A percentile compares a stretch with the other conserved stretches of the same genome.
phyloP scores from a whole-genome alignment of 2,888 invertebrate genomes.

The Euclidia mi region DNA sequence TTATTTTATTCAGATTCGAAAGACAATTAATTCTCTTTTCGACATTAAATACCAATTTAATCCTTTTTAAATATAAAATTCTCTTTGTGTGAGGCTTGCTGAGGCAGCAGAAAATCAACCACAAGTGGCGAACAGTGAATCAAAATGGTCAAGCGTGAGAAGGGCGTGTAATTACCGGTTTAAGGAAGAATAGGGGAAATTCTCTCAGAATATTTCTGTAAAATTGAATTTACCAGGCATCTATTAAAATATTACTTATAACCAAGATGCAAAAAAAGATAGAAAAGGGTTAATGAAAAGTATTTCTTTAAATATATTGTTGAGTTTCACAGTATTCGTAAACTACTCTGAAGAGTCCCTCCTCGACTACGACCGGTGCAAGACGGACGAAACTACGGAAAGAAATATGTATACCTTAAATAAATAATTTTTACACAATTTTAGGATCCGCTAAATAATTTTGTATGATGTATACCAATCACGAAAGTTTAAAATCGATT shows the following conservation, averaged over 20 bases:
- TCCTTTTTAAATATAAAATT: slow-evolving; percentile 47
- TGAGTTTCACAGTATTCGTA: no score
- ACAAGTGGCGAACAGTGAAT: slow-evolving; percentile 11
- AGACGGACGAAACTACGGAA: no score
- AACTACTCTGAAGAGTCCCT: no score
- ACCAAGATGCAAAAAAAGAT: no score
- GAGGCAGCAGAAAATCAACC: slow-evolving; percentile 54
- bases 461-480: no score
- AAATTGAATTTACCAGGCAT: slow-evolving; percentile 1
- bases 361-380: no score
- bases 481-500: no score
- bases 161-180: slow-evolving; percentile 11
- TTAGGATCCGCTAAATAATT: no score
- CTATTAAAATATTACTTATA: slow-evolving; percentile 1
- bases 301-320: no score
- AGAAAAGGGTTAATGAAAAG: no score
- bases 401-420: no score
- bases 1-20: slow-evolving; percentile 52
- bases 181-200: slow-evolving; percentile 17
- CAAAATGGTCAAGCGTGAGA: slow-evolving; percentile 28
- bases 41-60: slow-evolving; percentile 64
- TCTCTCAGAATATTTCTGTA: slow-evolving; percentile 7
- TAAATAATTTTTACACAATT: no score
- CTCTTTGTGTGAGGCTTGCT: slow-evolving; percentile 52
- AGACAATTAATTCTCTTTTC: slow-evolving; percentile 53